A percentile compares a stretch with the other conserved stretches of the same genome.
Evolutionary conservation across 2,888 invertebrate species (phyloP).

Genomic region (Drosophila hawaiiensis): DNA sequence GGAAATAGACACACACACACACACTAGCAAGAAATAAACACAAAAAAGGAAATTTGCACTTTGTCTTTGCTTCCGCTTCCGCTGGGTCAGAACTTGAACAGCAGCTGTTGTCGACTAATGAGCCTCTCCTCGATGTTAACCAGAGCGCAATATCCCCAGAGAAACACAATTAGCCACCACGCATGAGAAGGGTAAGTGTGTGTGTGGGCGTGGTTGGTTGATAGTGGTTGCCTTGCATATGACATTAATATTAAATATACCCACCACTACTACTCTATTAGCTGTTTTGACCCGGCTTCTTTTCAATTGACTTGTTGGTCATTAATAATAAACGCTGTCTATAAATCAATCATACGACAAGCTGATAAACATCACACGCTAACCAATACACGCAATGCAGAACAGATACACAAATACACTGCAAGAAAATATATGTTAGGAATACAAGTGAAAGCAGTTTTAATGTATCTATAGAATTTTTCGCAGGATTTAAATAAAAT

Average conservation of each 20-base stretch:
- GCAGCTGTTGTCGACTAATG: constrained; percentile 52
- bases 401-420: constrained; percentile 21
- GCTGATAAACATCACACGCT: constrained; percentile 69
- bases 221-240: constrained; percentile 2
- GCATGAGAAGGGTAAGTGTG: neutral
- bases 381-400: constrained; percentile 16
- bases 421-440: neutral
- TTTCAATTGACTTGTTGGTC: constrained; percentile 60
- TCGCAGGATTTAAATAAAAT: neutral
- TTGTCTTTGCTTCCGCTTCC: constrained; percentile 68
- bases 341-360: constrained; percentile 79
- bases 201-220: neutral
- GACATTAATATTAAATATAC: constrained; percentile 49
- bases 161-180: constrained; percentile 45
- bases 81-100: constrained; percentile 39
- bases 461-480: neutral
- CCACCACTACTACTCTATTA: constrained; percentile 1
- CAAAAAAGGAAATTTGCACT: constrained; percentile 70
- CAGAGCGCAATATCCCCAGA: constrained; percentile 42
- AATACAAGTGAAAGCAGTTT: neutral
- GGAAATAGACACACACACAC: neutral
- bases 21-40: constrained; percentile 1
- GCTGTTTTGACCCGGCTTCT: constrained; percentile 21
- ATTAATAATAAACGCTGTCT: constrained; percentile 56
- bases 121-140: constrained; percentile 39